Conservation (phyloP, 2,113 vertebrate species). For the Burhinus bistriatus region DNA sequence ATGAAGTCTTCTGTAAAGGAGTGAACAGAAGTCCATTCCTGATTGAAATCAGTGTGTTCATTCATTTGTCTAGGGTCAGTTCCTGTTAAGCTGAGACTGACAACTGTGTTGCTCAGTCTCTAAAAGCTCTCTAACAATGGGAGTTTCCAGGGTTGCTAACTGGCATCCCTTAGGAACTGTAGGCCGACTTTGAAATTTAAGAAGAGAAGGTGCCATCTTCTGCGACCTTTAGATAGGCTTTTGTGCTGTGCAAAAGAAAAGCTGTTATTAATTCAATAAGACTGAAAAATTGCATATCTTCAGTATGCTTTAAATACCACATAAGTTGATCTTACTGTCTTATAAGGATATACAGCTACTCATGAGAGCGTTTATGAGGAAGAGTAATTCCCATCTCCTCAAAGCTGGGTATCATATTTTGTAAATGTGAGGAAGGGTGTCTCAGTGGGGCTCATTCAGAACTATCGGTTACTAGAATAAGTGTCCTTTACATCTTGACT, state of each 20-base stretch:
- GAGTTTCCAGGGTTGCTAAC: constrained; percentile 23
- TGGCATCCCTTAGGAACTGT: not conserved
- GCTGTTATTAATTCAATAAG: not conserved
- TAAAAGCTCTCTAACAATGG: constrained; percentile 7
- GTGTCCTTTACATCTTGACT: not conserved
- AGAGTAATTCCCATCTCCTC: not conserved
- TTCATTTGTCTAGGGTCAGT: not conserved
- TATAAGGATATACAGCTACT: not conserved
- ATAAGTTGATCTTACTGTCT: not conserved
- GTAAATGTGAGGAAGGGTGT: not conserved
- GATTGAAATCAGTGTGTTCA: not conserved
- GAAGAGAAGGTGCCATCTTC: not conserved
- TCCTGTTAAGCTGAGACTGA: constrained; percentile 23
- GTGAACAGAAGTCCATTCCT: constrained; percentile 11
- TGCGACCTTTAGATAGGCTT: not conserved
- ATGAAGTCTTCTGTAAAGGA: not conserved
- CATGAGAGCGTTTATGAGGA: not conserved
- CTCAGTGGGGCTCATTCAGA: not conserved
- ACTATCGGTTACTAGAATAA: not conserved
- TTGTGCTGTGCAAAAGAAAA: not conserved
- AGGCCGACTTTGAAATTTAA: not conserved
- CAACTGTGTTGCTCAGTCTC: not conserved
- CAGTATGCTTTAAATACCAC: not conserved
- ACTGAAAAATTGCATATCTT: not conserved
- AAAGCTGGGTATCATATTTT: not conserved